These are phyloP conservation scores for Xestia ashworthii DNA, from an alignment of 2,888 invertebrate genomes.

Conservation along the genomic window DNA sequence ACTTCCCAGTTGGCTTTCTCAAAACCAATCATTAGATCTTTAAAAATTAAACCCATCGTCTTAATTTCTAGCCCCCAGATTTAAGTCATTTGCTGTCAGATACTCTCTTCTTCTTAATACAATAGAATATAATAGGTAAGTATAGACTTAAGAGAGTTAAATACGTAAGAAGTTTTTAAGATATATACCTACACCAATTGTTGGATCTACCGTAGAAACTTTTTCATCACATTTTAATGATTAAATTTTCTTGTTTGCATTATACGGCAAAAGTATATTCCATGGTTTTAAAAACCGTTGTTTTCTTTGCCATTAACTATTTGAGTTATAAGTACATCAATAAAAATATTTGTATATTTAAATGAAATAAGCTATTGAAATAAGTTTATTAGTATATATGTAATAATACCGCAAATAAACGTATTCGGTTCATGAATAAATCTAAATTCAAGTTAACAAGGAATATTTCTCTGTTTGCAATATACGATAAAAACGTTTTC, in stretches of 20 bases:
- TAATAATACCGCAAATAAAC: too few relatives aligned
- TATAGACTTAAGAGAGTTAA: slow-evolving; percentile 7
- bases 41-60: background rate
- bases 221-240: background rate
- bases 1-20: background rate
- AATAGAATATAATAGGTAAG: too few relatives aligned
- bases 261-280: background rate
- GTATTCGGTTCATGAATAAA: too few relatives aligned
- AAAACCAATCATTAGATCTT: background rate
- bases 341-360: background rate
- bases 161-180: slow-evolving; percentile 11
- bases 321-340: background rate
- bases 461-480: too few relatives aligned
- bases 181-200: slow-evolving; percentile 32
- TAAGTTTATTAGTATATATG: too few relatives aligned
- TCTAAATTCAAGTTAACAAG: too few relatives aligned
- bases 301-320: background rate
- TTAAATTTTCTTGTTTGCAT: background rate
- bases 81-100: background rate
- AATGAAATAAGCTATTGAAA: too few relatives aligned
- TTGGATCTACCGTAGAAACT: slow-evolving; percentile 43
- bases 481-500: too few relatives aligned
- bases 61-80: background rate
- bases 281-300: background rate
- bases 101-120: background rate